phyloP scores from a whole-genome alignment of 2,113 vertebrate species.

The Zeus faber region DNA sequence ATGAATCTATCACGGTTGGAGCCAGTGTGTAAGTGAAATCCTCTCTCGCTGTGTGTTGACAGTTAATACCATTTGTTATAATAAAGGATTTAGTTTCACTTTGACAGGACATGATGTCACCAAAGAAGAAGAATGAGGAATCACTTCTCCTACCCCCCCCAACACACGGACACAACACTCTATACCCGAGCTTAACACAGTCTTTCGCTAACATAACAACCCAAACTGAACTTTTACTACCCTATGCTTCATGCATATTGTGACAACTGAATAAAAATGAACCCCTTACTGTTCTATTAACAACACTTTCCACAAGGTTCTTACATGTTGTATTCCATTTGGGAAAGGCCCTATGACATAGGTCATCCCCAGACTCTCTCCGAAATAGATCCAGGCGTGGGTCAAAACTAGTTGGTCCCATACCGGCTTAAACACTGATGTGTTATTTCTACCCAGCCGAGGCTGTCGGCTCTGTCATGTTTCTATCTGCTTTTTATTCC shows the following conservation, averaged over 20 bases:
- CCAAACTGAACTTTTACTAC: background rate
- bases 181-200: too few relatives aligned
- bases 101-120: slow-evolving; percentile 66
- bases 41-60: slow-evolving; percentile 29
- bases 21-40: slow-evolving; percentile 28
- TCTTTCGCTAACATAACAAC: slow-evolving; percentile 23
- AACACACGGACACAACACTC: slow-evolving; percentile 1
- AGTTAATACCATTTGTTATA: slow-evolving; percentile 57
- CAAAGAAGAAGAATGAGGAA: slow-evolving; percentile 37
- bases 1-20: slow-evolving; percentile 40
- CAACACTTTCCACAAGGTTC: background rate
- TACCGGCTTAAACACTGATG: background rate
- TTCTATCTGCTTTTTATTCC: slow-evolving; percentile 54
- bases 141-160: slow-evolving; percentile 14
- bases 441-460: slow-evolving; percentile 39
- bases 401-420: too few relatives aligned
- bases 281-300: background rate
- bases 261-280: slow-evolving; percentile 2
- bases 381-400: too few relatives aligned
- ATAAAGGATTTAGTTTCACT: slow-evolving; percentile 63
- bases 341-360: slow-evolving; percentile 3
- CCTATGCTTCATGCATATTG: background rate
- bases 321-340: background rate
- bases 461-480: slow-evolving; percentile 43
- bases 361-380: slow-evolving; percentile 1